phyloP scores from a whole-genome alignment of 2,113 vertebrate species.

The Lepus europaeus region DNA sequence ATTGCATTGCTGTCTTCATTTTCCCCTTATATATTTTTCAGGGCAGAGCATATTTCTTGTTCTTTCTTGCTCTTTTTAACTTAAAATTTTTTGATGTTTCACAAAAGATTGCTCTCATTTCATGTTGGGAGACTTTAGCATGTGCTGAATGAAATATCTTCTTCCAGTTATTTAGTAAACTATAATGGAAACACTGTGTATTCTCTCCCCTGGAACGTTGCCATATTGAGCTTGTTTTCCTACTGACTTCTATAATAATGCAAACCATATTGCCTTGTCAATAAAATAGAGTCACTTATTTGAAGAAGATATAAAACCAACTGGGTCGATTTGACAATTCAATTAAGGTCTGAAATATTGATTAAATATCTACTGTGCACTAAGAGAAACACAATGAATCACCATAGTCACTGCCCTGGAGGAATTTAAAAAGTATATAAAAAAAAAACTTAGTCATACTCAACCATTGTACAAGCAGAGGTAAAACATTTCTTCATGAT shows the following conservation, averaged over 20 bases:
- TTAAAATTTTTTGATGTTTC: background rate
- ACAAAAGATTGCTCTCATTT: background rate
- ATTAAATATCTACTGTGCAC: background rate
- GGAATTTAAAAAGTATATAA: background rate
- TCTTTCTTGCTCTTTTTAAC: background rate
- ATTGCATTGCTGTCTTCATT: background rate
- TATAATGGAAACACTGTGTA: background rate
- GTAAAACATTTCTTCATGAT: background rate
- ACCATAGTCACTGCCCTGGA: background rate
- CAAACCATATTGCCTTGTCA: background rate
- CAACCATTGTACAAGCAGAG: background rate
- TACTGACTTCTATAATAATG: background rate
- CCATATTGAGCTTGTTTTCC: background rate
- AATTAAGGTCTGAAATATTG: background rate
- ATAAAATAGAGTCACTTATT: background rate
- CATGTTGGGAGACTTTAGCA: background rate
- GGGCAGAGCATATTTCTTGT: background rate
- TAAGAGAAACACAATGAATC: background rate
- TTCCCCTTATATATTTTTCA: background rate
- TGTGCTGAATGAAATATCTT: background rate
- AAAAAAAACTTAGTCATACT: background rate
- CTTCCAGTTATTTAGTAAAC: background rate
- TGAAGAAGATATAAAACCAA: constrained; percentile 25
- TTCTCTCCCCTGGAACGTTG: background rate
- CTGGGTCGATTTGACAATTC: background rate